Evolutionary conservation across 2,797 vertebrate genomes (phyloP).

Genomic region (Neopelma chrysocephalum): DNA sequence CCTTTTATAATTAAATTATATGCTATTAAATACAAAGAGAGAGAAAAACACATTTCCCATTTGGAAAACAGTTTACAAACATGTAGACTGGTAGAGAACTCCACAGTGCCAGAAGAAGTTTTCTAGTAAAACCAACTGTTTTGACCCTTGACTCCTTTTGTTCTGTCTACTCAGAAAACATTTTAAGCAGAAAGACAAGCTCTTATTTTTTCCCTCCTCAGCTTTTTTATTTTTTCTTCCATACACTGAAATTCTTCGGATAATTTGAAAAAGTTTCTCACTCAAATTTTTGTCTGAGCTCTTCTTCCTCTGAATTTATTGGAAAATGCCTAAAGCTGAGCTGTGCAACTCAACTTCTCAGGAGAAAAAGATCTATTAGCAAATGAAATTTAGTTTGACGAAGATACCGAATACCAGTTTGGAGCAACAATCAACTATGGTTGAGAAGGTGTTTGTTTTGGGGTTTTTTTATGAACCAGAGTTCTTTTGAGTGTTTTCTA

Average conservation of each 20-base stretch:
- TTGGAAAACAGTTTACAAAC: neutral
- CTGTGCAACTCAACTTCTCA: neutral
- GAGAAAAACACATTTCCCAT: neutral
- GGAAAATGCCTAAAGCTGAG: neutral
- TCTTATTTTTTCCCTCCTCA: fast-evolving
- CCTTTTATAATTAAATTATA: neutral
- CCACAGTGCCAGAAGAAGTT: neutral
- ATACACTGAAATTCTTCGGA: neutral
- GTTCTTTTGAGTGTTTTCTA: neutral
- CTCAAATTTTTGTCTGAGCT: neutral
- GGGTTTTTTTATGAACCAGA: neutral
- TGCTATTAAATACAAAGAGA: neutral
- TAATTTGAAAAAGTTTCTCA: neutral
- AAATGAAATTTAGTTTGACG: neutral
- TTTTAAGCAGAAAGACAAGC: neutral
- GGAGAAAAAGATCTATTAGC: neutral
- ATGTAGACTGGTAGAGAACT: neutral
- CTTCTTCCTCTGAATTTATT: neutral
- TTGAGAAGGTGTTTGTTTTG: neutral
- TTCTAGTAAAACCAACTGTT: neutral
- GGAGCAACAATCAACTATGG: neutral
- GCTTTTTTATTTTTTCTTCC: neutral
- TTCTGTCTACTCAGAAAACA: neutral
- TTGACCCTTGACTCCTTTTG: neutral
- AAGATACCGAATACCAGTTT: neutral